phyloP scores from a whole-genome alignment of 2,797 vertebrate genomes.

The Lemur catta region DNA sequence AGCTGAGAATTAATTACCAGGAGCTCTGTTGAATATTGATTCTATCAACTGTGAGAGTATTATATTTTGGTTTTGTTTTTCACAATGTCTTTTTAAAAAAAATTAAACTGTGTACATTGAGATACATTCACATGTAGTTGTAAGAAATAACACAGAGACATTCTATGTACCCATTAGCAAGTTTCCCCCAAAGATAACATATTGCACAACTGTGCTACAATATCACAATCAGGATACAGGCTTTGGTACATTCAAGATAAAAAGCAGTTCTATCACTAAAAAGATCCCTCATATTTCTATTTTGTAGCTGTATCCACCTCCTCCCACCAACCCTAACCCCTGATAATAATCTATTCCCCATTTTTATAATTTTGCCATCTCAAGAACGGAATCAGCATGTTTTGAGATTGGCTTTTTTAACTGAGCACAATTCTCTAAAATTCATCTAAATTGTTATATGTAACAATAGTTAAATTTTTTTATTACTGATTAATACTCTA shows the following conservation, averaged over 20 bases:
- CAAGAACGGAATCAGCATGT: neutral
- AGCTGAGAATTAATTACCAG: neutral
- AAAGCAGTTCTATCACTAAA: neutral
- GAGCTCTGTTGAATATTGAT: neutral
- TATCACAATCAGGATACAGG: neutral
- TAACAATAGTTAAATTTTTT: neutral
- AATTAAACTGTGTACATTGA: neutral
- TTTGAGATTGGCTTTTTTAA: neutral
- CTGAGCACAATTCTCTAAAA: neutral
- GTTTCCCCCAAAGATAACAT: neutral
- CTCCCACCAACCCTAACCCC: neutral
- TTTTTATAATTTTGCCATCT: neutral
- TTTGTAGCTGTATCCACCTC: neutral
- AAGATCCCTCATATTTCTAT: neutral
- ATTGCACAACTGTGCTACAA: neutral
- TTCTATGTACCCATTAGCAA: neutral
- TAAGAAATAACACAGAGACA: neutral
- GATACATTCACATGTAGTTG: neutral
- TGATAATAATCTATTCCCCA: neutral
- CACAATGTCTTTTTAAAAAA: neutral
- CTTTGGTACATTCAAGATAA: neutral
- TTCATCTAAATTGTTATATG: neutral
- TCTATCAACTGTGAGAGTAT: neutral
- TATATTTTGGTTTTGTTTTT: neutral
- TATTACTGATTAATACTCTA: neutral